Conservation (phyloP, 30 jellyfish, hydroid and myxozoan species). For the Sanderia malayensis region DNA sequence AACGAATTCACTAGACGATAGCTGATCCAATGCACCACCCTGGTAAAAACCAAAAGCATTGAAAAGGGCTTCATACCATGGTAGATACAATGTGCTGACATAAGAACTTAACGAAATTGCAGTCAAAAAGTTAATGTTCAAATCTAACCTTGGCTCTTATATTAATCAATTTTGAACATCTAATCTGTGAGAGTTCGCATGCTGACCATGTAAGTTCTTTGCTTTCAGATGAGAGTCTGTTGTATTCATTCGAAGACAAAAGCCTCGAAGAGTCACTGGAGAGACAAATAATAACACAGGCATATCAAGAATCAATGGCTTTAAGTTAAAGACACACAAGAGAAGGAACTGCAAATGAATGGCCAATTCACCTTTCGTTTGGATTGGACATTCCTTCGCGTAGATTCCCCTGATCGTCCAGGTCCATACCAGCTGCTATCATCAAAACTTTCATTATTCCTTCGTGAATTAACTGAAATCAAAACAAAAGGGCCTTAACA, state of each 20-base stretch:
- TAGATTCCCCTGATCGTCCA: conserved; percentile 25
- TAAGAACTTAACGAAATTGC: too few species aligned
- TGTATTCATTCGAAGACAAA: conserved; percentile 56
- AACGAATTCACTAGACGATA: conserved; percentile 91
- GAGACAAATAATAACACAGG: not conserved
- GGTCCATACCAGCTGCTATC: conserved; percentile 71
- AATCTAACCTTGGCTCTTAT: conserved; percentile 93
- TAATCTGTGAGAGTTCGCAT: conserved; percentile 88
- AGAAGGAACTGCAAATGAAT: not conserved
- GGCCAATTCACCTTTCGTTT: not conserved
- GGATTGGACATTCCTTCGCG: conserved; percentile 10
- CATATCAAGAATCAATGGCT: not conserved
- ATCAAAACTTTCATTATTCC: conserved; percentile 51
- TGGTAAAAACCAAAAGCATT: conserved; percentile 3
- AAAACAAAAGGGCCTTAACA: too few species aligned
- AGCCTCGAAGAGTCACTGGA: conserved; percentile 39
- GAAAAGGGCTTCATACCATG: too few species aligned
- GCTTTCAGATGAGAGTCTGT: conserved; percentile 74
- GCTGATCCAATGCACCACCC: conserved; percentile 93
- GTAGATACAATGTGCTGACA: too few species aligned
- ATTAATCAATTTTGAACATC: conserved; percentile 85
- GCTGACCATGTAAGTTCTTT: conserved; percentile 89
- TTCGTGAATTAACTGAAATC: conserved; percentile 67
- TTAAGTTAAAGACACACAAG: not conserved
- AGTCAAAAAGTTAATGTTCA: too few species aligned